Evolutionary conservation across 2,888 invertebrate species (phyloP).

Genomic region (Hirtodrosophila trivittata): DNA sequence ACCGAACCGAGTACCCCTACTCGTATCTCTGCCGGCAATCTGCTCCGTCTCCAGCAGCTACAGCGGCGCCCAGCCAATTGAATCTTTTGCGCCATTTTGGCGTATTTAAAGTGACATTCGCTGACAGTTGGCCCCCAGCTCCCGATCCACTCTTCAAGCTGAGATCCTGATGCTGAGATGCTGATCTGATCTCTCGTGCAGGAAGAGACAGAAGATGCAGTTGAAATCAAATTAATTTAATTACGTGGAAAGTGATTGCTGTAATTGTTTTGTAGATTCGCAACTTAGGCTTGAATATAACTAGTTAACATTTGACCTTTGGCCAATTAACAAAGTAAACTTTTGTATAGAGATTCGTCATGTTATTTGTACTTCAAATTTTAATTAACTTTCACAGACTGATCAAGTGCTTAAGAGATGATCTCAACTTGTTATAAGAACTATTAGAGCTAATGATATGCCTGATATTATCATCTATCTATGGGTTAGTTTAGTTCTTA

Average conservation of each 20-base stretch:
- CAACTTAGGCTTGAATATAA: conserved; percentile 4
- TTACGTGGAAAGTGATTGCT: conserved; percentile 59
- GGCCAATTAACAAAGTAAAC: conserved; percentile 14
- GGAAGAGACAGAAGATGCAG: conserved; percentile 30
- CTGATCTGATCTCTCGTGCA: conserved; percentile 29
- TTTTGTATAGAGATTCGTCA: no score
- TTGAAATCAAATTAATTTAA: conserved; percentile 64
- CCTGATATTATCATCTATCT: no score
- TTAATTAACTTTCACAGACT: no score
- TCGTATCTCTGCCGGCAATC: conserved; percentile 42
- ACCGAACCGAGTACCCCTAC: conserved; percentile 4
- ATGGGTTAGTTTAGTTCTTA: no score
- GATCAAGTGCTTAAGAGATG: no score
- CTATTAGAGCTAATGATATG: no score
- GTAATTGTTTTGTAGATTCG: conserved; percentile 68
- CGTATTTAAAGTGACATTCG: conserved; percentile 79
- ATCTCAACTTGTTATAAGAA: no score
- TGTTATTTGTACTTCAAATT: no score
- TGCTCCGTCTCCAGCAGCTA: conserved; percentile 22
- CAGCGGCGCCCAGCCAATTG: conserved; percentile 72
- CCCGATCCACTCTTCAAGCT: conserved; percentile 27
- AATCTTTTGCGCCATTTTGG: conserved; percentile 79
- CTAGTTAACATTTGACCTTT: conserved; percentile 30
- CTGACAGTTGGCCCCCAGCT: conserved; percentile 60
- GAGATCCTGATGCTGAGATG: conserved; percentile 17